A percentile compares a stretch with the other conserved stretches of the same genome.
Conservation (phyloP, 2,113 vertebrate species). For the Lepus americanus region DNA sequence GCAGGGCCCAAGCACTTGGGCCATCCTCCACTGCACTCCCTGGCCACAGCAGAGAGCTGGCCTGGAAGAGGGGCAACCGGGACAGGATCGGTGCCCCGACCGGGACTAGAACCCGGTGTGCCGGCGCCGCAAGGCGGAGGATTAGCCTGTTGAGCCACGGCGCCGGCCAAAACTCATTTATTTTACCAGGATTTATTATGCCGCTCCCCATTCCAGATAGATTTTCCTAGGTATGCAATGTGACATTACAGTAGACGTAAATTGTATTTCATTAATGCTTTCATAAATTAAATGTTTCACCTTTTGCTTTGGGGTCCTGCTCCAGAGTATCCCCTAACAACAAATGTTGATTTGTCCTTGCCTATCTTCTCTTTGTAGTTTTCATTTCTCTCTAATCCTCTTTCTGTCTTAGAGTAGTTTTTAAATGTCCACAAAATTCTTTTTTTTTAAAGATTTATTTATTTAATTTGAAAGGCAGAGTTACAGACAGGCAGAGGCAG, state of each 20-base stretch:
- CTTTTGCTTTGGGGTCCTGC: not conserved
- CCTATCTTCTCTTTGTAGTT: not conserved
- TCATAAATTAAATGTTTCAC: not conserved
- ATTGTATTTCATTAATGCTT: not conserved
- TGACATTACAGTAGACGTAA: not conserved
- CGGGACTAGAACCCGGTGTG: too few species aligned
- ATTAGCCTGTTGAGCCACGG: too few species aligned
- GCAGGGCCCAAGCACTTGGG: too few species aligned
- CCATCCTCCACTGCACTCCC: too few species aligned
- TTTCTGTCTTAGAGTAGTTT: not conserved
- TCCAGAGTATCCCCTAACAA: not conserved
- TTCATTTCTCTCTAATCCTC: not conserved
- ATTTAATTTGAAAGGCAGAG: too few species aligned
- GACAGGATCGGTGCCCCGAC: too few species aligned
- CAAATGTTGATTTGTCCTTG: not conserved
- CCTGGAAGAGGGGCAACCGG: too few species aligned
- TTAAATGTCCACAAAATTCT: not conserved
- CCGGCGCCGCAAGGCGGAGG: too few species aligned
- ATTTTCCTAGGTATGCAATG: not conserved
- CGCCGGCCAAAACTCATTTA: not conserved
- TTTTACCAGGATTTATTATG: not conserved
- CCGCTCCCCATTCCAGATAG: not conserved
- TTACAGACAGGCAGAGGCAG: too few species aligned
- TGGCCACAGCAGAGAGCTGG: too few species aligned
- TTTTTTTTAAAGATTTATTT: not conserved